Conservation (phyloP, 1,140 invertebrate species). For the Brachystomella parvula region DNA sequence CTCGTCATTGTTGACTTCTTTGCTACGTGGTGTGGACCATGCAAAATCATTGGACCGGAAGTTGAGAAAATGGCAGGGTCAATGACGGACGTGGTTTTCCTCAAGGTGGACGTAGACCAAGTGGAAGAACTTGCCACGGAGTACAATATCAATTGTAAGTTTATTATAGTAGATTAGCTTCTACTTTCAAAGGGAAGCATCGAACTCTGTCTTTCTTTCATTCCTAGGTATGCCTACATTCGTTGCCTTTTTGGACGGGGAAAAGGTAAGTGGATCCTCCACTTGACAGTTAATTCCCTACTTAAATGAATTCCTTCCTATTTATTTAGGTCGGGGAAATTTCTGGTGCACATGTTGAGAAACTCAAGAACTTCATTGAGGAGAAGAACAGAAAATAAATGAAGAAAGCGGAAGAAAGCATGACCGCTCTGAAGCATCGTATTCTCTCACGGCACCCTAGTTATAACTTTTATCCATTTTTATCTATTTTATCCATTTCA, state of each 20-base stretch:
- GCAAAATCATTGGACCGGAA: slow-evolving; percentile 80
- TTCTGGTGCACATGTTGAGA: slow-evolving; percentile 68
- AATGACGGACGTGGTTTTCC: slow-evolving; percentile 51
- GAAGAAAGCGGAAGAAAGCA: neutral
- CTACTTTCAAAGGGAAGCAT: no score
- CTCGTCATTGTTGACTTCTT: slow-evolving; percentile 77
- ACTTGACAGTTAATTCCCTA: neutral
- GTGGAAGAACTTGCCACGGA: slow-evolving; percentile 69
- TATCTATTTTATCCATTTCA: no score
- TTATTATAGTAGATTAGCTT: no score
- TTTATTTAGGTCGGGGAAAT: slow-evolving; percentile 54
- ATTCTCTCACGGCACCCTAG: no score
- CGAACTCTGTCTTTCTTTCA: no score
- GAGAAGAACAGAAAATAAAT: slow-evolving; percentile 45
- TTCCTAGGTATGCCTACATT: slow-evolving; percentile 98
- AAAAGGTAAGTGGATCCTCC: slow-evolving; percentile 48
- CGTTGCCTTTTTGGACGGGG: slow-evolving; percentile 70
- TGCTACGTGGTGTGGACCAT: slow-evolving; percentile 80
- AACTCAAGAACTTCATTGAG: slow-evolving; percentile 59
- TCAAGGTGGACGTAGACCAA: slow-evolving; percentile 77
- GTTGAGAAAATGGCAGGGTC: slow-evolving; percentile 44
- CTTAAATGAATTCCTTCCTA: slow-evolving; percentile 11
- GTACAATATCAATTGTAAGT: slow-evolving; percentile 70
- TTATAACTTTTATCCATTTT: no score
- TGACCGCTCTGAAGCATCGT: no score